A percentile compares a stretch with the other conserved stretches of the same genome.
Evolutionary conservation across 92 coral and sea anemone genomes (phyloP).

Genomic region (Siderastrea siderea): DNA sequence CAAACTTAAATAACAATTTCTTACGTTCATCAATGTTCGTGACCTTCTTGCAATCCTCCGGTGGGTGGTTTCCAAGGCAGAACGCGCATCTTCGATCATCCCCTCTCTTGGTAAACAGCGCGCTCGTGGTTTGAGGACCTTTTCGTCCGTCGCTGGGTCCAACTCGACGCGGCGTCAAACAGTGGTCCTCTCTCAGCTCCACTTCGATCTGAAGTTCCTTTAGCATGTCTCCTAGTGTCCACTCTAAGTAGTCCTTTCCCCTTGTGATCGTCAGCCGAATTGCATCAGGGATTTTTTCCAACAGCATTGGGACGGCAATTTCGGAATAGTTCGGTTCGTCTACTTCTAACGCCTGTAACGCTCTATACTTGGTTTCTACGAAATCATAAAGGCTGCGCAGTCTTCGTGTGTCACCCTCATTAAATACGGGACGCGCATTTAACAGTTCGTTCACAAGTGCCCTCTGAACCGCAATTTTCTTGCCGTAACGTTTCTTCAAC

Average conservation of each 20-base stretch:
- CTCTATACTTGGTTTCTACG: conserved; percentile 13
- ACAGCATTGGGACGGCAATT: too few relatives aligned
- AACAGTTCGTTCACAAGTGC: conserved; percentile 24
- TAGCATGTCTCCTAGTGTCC: conserved; percentile 47
- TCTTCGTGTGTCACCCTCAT: neutral
- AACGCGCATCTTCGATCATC: neutral
- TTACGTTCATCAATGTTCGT: neutral
- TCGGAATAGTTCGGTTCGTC: conserved; percentile 10
- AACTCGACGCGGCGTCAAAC: conserved; percentile 8
- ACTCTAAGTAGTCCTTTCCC: conserved; percentile 47
- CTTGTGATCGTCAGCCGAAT: conserved; percentile 32
- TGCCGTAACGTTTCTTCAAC: too few relatives aligned
- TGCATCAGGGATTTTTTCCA: too few relatives aligned
- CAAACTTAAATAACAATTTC: conserved; percentile 20
- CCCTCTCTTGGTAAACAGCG: conserved; percentile 13
- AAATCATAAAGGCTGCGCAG: neutral
- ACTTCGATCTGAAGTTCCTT: conserved; percentile 12
- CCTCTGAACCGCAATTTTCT: neutral
- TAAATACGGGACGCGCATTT: neutral
- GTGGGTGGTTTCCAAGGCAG: conserved; percentile 49
- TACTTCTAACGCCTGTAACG: conserved; percentile 24
- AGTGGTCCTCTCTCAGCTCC: too few relatives aligned
- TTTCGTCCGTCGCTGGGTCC: conserved; percentile 12
- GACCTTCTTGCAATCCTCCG: conserved; percentile 31
- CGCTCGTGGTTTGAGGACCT: neutral